A percentile compares a stretch with the other conserved stretches of the same genome.
phyloP scores from a whole-genome alignment of 1,140 invertebrate species.

The Hyposmocoma kahamanoa region DNA sequence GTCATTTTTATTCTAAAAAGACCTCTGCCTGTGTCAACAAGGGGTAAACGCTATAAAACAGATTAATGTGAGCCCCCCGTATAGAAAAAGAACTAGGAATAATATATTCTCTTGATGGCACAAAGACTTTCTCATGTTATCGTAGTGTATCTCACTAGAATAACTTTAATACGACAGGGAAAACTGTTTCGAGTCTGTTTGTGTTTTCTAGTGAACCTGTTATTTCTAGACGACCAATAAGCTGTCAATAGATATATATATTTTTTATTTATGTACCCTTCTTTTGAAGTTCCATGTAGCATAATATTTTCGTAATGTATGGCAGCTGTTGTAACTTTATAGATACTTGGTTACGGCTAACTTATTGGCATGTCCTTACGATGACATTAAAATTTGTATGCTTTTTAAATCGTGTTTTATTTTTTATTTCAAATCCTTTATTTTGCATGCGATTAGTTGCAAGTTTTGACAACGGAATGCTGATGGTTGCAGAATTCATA shows the following conservation, averaged over 20 bases:
- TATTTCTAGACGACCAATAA: no score
- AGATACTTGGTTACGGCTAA: conserved; percentile 47
- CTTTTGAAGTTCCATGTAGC: conserved; percentile 59
- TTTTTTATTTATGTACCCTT: conserved; percentile 63
- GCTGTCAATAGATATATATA: conserved; percentile 50
- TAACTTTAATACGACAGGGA: no score
- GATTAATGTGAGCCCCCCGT: no score
- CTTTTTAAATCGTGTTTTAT: conserved; percentile 60
- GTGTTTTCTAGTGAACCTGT: no score
- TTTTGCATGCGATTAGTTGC: conserved; percentile 46
- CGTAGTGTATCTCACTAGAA: no score
- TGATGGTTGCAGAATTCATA: conserved; percentile 64
- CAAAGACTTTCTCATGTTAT: no score
- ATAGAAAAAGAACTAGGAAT: no score
- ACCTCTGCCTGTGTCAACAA: no score
- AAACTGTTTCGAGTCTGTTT: no score
- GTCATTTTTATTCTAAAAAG: no score
- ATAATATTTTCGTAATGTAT: conserved; percentile 43
- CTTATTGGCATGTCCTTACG: conserved; percentile 63
- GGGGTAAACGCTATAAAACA: no score
- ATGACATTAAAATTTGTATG: conserved; percentile 69
- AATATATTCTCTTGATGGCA: no score
- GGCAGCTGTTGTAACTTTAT: conserved; percentile 40
- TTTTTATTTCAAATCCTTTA: conserved; percentile 24
- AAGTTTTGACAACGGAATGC: conserved; percentile 29